Conservation (phyloP, 2,113 vertebrate species). For the Hippolais icterina region DNA sequence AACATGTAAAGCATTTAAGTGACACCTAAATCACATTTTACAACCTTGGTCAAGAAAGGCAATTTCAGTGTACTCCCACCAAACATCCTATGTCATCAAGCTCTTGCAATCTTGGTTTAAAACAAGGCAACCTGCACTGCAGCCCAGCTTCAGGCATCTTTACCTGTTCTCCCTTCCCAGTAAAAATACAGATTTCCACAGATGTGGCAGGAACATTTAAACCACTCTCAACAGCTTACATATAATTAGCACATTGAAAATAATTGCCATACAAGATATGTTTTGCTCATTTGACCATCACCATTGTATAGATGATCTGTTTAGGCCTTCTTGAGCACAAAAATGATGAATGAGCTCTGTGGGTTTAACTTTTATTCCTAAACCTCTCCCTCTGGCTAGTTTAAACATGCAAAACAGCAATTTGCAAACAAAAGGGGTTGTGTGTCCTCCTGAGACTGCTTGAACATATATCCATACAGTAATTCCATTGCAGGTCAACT, state of each 20-base stretch:
- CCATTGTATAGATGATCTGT: not conserved
- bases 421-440: not conserved
- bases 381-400: not conserved
- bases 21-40: slow-evolving; percentile 48
- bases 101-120: not conserved
- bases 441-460: not conserved
- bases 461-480: not conserved
- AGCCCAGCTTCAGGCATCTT: not conserved
- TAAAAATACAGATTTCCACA: not conserved
- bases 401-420: not conserved
- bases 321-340: not conserved
- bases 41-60: not conserved
- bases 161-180: not conserved
- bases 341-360: not conserved
- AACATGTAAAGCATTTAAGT: not conserved
- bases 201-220: not conserved
- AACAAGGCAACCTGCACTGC: not conserved
- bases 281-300: not conserved
- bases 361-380: not conserved
- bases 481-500: not conserved
- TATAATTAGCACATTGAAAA: not conserved
- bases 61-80: not conserved
- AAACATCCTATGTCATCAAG: not conserved
- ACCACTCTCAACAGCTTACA: not conserved
- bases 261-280: not conserved